phyloP scores from a whole-genome alignment of 2,888 invertebrate species.

The Chaetoderma sp. region DNA sequence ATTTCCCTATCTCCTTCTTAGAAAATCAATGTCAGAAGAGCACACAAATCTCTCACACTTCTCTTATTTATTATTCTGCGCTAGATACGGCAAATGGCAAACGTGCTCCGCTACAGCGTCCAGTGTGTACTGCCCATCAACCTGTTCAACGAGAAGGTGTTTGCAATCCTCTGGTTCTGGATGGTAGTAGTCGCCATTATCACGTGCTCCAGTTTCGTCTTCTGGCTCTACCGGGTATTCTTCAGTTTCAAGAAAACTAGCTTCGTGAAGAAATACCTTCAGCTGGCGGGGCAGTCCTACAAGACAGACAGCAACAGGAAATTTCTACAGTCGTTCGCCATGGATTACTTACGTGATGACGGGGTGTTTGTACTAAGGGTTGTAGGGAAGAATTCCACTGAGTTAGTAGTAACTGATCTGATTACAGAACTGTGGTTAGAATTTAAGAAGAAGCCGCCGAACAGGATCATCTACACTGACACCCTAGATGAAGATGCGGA shows the following conservation, averaged over 20 bases:
- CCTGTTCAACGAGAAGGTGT: conserved; percentile 62
- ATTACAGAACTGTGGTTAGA: conserved; percentile 50
- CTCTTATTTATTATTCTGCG: too few species aligned
- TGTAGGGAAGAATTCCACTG: conserved; percentile 54
- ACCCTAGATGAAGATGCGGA: conserved; percentile 13
- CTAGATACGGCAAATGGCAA: conserved; percentile 59
- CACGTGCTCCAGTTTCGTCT: conserved; percentile 54
- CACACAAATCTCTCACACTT: too few species aligned
- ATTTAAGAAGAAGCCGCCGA: conserved; percentile 44
- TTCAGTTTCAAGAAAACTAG: conserved; percentile 50
- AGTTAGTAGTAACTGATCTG: conserved; percentile 53
- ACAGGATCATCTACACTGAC: conserved; percentile 18
- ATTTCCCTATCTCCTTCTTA: too few species aligned
- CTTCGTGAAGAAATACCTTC: conserved; percentile 59
- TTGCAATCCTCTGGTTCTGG: conserved; percentile 63
- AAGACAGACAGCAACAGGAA: conserved; percentile 49
- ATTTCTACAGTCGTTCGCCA: conserved; percentile 50
- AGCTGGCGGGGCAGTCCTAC: too few species aligned
- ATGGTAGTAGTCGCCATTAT: conserved; percentile 53
- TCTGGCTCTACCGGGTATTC: conserved; percentile 54
- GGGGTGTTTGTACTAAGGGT: conserved; percentile 57
- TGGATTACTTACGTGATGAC: conserved; percentile 55
- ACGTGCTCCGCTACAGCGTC: conserved; percentile 58
- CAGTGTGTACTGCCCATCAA: conserved; percentile 60
- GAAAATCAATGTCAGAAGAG: too few species aligned